A percentile compares a stretch with the other conserved stretches of the same genome.
Conservation (phyloP, 2,797 vertebrate species). For the Alosa sapidissima region DNA sequence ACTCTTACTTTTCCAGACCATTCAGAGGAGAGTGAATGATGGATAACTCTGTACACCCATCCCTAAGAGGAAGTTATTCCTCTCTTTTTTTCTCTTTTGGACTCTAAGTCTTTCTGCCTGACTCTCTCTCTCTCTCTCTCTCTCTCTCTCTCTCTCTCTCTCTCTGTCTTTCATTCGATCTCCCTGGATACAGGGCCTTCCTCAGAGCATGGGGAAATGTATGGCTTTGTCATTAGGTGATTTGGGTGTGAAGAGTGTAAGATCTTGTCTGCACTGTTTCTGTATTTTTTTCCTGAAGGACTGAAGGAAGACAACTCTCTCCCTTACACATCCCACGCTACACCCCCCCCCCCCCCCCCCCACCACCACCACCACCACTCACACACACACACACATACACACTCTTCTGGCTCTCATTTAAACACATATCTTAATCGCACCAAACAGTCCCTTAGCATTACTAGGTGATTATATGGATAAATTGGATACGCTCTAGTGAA, state of each 20-base stretch:
- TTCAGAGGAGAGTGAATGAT: not conserved
- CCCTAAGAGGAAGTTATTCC: not conserved
- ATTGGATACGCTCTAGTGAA: conserved; percentile 1
- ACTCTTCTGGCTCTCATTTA: not conserved
- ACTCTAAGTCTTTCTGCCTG: too few relatives aligned
- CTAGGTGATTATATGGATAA: not conserved
- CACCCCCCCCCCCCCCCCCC: too few relatives aligned
- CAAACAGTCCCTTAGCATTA: not conserved
- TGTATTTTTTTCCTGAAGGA: not conserved
- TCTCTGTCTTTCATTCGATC: not conserved
- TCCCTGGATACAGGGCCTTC: not conserved
- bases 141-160: not conserved
- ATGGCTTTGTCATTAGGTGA: not conserved
- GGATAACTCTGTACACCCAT: not conserved
- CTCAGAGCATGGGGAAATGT: not conserved
- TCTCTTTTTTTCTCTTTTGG: not conserved
- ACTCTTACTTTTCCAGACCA: not conserved
- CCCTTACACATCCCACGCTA: not conserved
- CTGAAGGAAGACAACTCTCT: not conserved
- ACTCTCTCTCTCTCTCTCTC: too few relatives aligned
- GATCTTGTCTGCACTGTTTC: conserved; percentile 3
- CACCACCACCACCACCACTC: too few relatives aligned
- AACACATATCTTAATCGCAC: not conserved
- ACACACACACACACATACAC: not conserved
- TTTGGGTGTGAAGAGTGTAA: not conserved